A percentile compares a stretch with the other conserved stretches of the same genome.
phyloP scores from a whole-genome alignment of 2,113 vertebrate species.

The Oryzias melastigma region DNA sequence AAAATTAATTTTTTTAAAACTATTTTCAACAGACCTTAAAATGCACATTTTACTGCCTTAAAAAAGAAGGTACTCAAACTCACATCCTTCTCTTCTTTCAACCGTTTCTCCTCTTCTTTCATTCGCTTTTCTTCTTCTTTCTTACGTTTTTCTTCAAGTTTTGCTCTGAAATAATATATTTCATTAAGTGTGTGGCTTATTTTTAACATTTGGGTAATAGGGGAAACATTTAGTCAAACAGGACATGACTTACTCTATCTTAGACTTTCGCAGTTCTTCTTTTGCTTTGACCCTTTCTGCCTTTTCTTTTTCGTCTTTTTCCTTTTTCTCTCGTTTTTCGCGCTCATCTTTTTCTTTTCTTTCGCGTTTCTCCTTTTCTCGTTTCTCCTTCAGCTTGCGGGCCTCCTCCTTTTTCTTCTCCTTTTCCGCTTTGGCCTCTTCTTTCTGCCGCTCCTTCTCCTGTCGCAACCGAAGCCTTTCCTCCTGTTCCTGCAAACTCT shows the following conservation, averaged over 20 bases:
- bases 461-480: conserved; percentile 75
- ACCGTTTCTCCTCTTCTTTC: conserved; percentile 90
- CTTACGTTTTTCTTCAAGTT: conserved; percentile 94
- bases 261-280: conserved; percentile 89
- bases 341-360: conserved; percentile 87
- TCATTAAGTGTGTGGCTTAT: no score
- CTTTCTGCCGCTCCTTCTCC: conserved; percentile 71
- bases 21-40: neutral
- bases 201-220: no score
- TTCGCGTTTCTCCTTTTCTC: conserved; percentile 84
- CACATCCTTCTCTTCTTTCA: conserved; percentile 94
- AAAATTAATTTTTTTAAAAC: neutral
- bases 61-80: conserved; percentile 19
- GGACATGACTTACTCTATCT: conserved; percentile 84
- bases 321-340: conserved; percentile 87
- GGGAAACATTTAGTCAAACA: neutral
- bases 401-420: conserved; percentile 75
- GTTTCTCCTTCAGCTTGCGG: conserved; percentile 80
- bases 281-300: conserved; percentile 87
- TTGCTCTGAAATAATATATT: conserved; percentile 78
- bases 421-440: conserved; percentile 74
- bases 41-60: no score
- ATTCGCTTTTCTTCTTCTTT: conserved; percentile 93
- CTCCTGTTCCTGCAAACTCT: conserved; percentile 77
- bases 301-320: conserved; percentile 88